Conservation (phyloP, 2,797 vertebrate species). For the Sebastes matsubarae region DNA sequence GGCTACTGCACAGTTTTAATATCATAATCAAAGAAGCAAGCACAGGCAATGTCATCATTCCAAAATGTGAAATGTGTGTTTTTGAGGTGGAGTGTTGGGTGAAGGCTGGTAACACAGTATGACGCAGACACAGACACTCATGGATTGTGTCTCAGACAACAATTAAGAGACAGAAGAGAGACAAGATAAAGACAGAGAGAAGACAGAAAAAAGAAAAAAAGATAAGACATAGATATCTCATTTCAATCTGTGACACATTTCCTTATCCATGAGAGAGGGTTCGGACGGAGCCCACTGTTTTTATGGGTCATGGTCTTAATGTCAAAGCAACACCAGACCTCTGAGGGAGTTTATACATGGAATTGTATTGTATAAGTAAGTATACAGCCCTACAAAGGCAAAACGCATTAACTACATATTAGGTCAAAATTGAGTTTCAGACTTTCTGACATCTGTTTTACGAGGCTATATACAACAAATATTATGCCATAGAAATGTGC, state of each 20-base stretch:
- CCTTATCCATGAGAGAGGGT: conserved; percentile 78
- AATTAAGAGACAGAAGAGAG: conserved; percentile 63
- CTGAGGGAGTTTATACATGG: conserved; percentile 58
- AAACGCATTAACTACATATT: neutral
- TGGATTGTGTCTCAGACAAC: conserved; percentile 82
- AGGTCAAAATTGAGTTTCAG: neutral
- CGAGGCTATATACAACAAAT: neutral
- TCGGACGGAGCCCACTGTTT: conserved; percentile 48
- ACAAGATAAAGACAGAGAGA: conserved; percentile 53
- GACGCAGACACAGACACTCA: conserved; percentile 78
- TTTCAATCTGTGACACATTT: conserved; percentile 73
- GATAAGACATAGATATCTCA: conserved; percentile 65
- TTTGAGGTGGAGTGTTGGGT: conserved; percentile 76
- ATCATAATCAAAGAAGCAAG: conserved; percentile 72
- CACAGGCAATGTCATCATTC: conserved; percentile 82
- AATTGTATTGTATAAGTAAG: conserved; percentile 55
- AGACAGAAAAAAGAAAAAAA: conserved; percentile 46
- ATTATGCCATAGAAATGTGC: neutral
- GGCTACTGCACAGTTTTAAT: conserved; percentile 33
- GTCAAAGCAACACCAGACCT: conserved; percentile 72
- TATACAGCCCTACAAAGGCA: neutral
- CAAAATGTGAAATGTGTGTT: conserved; percentile 80
- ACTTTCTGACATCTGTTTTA: neutral
- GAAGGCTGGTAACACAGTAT: conserved; percentile 64
- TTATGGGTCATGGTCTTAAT: conserved; percentile 75